Percentiles rank a stretch among this genome's conserved stretches.
Evolutionary conservation across 2,113 vertebrate genomes (phyloP).

Genomic region (Romanogobio albipinnatus): DNA sequence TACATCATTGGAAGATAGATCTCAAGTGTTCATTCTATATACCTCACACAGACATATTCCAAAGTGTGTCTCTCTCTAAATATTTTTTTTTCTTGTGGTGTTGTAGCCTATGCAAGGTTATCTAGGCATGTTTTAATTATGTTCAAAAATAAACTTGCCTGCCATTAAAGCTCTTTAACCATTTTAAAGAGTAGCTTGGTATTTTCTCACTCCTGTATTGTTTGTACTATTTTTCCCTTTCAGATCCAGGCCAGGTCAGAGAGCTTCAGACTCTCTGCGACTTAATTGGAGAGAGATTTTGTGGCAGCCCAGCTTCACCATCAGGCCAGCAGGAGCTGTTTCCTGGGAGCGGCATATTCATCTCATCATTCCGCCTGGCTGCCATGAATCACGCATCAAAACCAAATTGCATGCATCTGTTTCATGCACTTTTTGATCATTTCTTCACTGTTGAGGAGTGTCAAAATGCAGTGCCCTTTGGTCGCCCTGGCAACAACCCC

Average conservation of each 20-base stretch:
- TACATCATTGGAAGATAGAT: constrained; percentile 15
- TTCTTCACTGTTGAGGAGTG: background rate
- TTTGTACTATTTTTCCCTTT: constrained; percentile 37
- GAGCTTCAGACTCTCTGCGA: constrained; percentile 27
- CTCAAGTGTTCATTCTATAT: constrained; percentile 22
- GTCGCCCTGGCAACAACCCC: background rate
- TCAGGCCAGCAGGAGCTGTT: constrained; percentile 40
- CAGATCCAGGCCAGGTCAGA: constrained; percentile 47
- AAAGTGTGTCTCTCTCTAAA: background rate
- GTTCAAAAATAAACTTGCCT: constrained; percentile 29
- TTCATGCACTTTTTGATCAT: constrained; percentile 24
- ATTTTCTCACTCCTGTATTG: constrained; percentile 19
- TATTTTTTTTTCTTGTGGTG: background rate
- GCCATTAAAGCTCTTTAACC: constrained; percentile 29
- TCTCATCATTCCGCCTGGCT: constrained; percentile 45
- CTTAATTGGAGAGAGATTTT: constrained; percentile 27
- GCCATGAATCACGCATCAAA: constrained; percentile 39
- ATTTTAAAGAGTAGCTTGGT: constrained; percentile 13
- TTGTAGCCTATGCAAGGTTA: constrained; percentile 7
- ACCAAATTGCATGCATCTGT: constrained; percentile 32
- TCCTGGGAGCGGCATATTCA: constrained; percentile 38
- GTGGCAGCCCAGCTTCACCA: constrained; percentile 21
- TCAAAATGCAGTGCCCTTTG: background rate
- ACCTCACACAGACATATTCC: constrained; percentile 17
- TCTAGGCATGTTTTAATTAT: constrained; percentile 28